Evolutionary conservation across 2,888 invertebrate species (phyloP).

Genomic region (Sarcophaga subvicina): DNA sequence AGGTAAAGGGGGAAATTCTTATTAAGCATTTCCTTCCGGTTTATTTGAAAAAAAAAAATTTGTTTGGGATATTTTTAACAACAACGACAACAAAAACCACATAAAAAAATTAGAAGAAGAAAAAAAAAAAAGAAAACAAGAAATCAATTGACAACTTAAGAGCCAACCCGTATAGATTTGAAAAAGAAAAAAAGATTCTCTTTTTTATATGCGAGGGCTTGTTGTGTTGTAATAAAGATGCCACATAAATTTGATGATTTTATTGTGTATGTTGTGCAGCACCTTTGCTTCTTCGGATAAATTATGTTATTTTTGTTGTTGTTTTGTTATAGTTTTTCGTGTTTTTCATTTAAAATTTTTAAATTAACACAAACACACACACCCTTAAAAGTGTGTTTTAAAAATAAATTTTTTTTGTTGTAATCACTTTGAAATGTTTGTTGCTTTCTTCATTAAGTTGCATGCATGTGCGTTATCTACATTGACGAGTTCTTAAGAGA

Average conservation of each 20-base stretch:
- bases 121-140: no score
- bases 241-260: slow-evolving; percentile 43
- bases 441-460: slow-evolving; percentile 25
- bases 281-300: not conserved
- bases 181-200: no score
- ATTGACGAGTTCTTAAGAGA: no score
- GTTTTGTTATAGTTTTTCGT: not conserved
- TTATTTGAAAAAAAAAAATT: not conserved
- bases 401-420: slow-evolving; percentile 49
- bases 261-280: no score
- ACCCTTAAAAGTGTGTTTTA: slow-evolving; percentile 16
- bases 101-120: not conserved
- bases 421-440: slow-evolving; percentile 32
- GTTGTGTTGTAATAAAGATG: slow-evolving; percentile 36
- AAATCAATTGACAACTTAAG: slow-evolving; percentile 59
- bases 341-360: no score
- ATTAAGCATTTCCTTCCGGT: slow-evolving; percentile 70
- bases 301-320: slow-evolving; percentile 5
- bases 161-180: slow-evolving; percentile 14
- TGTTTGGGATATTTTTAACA: slow-evolving; percentile 22
- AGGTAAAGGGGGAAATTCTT: slow-evolving; percentile 52
- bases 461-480: slow-evolving; percentile 21
- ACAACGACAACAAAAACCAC: not conserved
- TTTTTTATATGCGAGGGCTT: no score
- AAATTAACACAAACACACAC: no score